Evolutionary conservation across 2,113 vertebrate genomes (phyloP).

Genomic region (Melanostigma gelatinosum): DNA sequence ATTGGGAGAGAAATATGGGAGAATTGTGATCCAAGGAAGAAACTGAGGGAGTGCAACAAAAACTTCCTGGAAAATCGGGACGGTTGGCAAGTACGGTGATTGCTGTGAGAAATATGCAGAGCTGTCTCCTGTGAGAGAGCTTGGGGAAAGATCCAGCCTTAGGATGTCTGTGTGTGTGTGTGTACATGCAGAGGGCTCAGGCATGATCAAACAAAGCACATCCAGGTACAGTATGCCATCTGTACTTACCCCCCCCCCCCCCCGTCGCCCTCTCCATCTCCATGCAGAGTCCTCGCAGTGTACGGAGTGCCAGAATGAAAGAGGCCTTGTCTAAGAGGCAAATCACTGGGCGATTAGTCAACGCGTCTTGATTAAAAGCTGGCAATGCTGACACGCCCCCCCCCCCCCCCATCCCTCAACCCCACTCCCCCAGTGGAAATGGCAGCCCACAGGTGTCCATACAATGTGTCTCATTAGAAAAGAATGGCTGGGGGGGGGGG

Average conservation of each 20-base stretch:
- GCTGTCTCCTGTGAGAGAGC: constrained; percentile 52
- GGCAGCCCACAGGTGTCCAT: constrained; percentile 75
- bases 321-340: constrained; percentile 80
- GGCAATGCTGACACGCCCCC: constrained; percentile 48
- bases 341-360: constrained; percentile 83
- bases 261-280: constrained; percentile 34
- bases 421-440: constrained; percentile 33
- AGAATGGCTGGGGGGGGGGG: constrained; percentile 16
- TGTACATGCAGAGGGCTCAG: constrained; percentile 46
- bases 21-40: neutral
- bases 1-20: neutral
- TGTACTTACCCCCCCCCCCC: constrained; percentile 48
- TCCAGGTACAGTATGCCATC: constrained; percentile 76
- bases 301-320: constrained; percentile 76
- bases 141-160: constrained; percentile 66
- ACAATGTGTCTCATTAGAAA: constrained; percentile 62
- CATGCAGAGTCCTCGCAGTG: constrained; percentile 36
- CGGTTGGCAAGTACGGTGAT: constrained; percentile 38
- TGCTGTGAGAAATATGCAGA: constrained; percentile 75
- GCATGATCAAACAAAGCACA: constrained; percentile 80
- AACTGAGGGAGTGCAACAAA: neutral
- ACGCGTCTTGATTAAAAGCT: constrained; percentile 76
- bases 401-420: constrained; percentile 32
- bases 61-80: neutral
- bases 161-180: constrained; percentile 46